Base-by-base conservation (phyloP, 2,888 invertebrate species). In the Macroteleia sp. region DNA sequence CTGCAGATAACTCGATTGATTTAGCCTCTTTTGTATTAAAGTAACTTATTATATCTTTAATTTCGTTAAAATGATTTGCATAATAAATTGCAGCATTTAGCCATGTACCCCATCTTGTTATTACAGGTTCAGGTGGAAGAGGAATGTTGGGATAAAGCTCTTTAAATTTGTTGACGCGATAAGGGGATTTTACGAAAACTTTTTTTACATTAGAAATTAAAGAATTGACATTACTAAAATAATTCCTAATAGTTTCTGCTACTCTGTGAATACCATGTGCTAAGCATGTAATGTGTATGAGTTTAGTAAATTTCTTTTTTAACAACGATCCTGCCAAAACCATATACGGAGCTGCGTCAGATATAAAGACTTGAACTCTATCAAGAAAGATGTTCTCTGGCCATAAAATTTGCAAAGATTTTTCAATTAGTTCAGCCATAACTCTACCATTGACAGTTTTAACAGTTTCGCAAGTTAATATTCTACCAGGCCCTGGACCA, bases 91-190 rank as follows among this genome's bases (percentile, higher is more conserved):
- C 77, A 10, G 83, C 82, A n/a, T 75, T 25, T 8, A 86, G 19
- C 82, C 85, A 85, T 17, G 81, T 83, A 41, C 80, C 81, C 85
- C 86, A 86, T 14, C 83, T 50, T 16, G 84, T 86, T 14, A 87
- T 44, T 22, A 82, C 74, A 2, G 84, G 81, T 39, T 83, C 75
- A 6, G 84, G 84, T 4, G 84, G 83, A 25, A 84, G 61, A 8
- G 77, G 64, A n/a, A 84, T 25, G 19, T 76, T 73, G 5, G 83
- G 79, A 41, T 12, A 41, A 10, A 41, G n/a, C 20, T 57, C 42
- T 12, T 57, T 57, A 42, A 25, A 56, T 16, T 16, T 25, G 1
- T 22, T 42, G 25, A 57, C 30, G 10, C 46, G 30, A 3, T n/a
- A 30, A 44, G 44, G 34, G 1, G 44, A 19, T 14, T 59, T 59